Percentiles rank a stretch among this genome's conserved stretches.
Evolutionary conservation across 2,888 invertebrate genomes (phyloP).

Genomic region (Cylloceria caligata): DNA sequence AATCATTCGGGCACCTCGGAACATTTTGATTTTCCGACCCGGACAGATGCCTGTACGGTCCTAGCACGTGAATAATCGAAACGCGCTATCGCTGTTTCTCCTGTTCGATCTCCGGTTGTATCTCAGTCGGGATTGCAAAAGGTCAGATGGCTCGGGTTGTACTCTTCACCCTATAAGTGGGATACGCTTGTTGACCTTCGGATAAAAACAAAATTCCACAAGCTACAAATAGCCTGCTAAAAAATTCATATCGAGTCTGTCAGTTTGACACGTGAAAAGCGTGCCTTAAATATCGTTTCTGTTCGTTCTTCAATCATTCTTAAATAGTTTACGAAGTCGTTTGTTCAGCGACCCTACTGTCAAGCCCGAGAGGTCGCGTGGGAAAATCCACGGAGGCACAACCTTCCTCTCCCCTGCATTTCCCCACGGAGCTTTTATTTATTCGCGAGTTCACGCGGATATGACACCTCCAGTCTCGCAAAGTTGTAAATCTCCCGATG

Average conservation of each 20-base stretch:
- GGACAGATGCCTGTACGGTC: not conserved
- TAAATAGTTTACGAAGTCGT: slow-evolving; percentile 35
- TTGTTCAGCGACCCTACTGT: not conserved
- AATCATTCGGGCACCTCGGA: not conserved
- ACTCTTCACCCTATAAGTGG: slow-evolving; percentile 43
- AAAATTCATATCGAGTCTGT: slow-evolving; percentile 16
- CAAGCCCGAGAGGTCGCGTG: not conserved
- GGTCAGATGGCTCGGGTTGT: slow-evolving; percentile 34
- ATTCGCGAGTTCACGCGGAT: slow-evolving; percentile 18
- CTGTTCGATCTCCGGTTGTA: slow-evolving; percentile 7
- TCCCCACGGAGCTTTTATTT: slow-evolving; percentile 12
- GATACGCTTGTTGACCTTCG: slow-evolving; percentile 33
- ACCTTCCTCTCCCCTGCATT: not conserved
- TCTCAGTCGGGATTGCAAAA: slow-evolving; percentile 42
- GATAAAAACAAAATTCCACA: slow-evolving; percentile 18
- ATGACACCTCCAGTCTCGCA: slow-evolving; percentile 15
- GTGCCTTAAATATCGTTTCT: slow-evolving; percentile 5
- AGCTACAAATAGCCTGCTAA: slow-evolving; percentile 45
- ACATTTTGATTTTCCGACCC: slow-evolving; percentile 3
- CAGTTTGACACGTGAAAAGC: not conserved
- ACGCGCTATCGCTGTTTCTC: not conserved
- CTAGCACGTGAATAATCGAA: slow-evolving; percentile 18
- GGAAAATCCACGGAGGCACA: not conserved
- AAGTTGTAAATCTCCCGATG: slow-evolving; percentile 53
- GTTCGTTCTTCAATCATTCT: slow-evolving; percentile 21